Evolutionary conservation across 1,140 invertebrate species (phyloP), one percentile per base, ranked within the genome.

Genomic region (Trichoplusia ni): DNA sequence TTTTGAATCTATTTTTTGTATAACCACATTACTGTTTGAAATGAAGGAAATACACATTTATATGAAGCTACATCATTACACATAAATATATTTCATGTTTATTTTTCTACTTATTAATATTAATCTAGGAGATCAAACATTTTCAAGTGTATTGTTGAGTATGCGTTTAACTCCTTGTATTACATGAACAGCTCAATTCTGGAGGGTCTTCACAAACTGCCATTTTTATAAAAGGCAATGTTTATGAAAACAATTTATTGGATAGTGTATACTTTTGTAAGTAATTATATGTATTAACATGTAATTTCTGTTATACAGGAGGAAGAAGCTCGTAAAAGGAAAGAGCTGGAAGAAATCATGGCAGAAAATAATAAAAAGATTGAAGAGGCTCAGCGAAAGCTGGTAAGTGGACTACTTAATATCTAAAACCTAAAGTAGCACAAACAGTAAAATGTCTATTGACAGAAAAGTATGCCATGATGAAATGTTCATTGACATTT

Each of bases 321-420:
- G 92, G 97, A 98, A 94, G 98, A 99, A 93, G 94, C 94, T 91
- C 95, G 95, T 92, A 98, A 98, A 92, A 94, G 97, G 73, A 95
- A 97, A 94, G 97, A 98, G 91, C 92, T 99, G 77, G 97, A 99
- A 92, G 94, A 94, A 90, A 99, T 99, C 90, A 95, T 99, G 94
- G 97, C 97, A 79, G 97, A 99, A 93, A 99, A 99, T 93, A 98
- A 98, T 93, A 95, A 93, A 91, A 99, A 98, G 93, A 98, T 99
- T 71, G 97, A 99, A 92, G 97, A 98, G 91, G 97, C 97, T 69
- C 97, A 99, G 92, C 94, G 95, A 86, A 98, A 98, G 95, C 92
- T 99, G 94, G 98, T 99, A 92, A 93, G 92, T 86, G 42, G 23
- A 21, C 6, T 19, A 2, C 1, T 33, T 1, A 18, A 35, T 1